Evolutionary conservation across 2,888 invertebrate genomes (phyloP).

Genomic region (Onthophagus sagittarius): DNA sequence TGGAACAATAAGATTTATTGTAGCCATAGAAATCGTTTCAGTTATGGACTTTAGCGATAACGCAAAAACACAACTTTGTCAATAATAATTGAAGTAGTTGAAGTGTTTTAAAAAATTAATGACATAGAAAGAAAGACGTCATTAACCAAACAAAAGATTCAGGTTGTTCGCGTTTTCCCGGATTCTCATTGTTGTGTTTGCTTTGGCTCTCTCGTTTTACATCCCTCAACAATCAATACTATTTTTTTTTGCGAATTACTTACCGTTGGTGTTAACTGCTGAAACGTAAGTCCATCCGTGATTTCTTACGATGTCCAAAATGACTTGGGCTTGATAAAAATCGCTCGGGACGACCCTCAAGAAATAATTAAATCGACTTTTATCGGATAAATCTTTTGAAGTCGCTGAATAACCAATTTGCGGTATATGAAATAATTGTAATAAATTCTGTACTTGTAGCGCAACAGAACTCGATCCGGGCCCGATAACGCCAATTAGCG

Average conservation of each 20-base stretch:
- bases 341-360: constrained; percentile 76
- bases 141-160: no score
- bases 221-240: not conserved
- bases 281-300: constrained; percentile 79
- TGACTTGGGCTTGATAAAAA: constrained; percentile 70
- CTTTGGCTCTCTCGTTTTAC: not conserved
- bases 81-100: no score
- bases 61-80: no score
- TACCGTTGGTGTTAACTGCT: constrained; percentile 71
- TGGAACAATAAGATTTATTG: no score
- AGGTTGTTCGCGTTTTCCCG: no score
- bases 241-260: constrained; percentile 34
- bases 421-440: constrained; percentile 64
- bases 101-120: no score
- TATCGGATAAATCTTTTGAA: constrained; percentile 70
- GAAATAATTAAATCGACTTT: constrained; percentile 71
- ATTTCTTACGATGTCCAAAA: constrained; percentile 63
- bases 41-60: no score
- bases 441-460: constrained; percentile 69
- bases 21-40: no score
- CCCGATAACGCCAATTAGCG: constrained; percentile 67
- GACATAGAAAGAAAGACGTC: no score
- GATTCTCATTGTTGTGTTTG: no score
- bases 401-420: constrained; percentile 78
- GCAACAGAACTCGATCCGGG: constrained; percentile 72